Evolutionary conservation across 1,140 invertebrate genomes (phyloP).

Genomic region (Planococcus citri): DNA sequence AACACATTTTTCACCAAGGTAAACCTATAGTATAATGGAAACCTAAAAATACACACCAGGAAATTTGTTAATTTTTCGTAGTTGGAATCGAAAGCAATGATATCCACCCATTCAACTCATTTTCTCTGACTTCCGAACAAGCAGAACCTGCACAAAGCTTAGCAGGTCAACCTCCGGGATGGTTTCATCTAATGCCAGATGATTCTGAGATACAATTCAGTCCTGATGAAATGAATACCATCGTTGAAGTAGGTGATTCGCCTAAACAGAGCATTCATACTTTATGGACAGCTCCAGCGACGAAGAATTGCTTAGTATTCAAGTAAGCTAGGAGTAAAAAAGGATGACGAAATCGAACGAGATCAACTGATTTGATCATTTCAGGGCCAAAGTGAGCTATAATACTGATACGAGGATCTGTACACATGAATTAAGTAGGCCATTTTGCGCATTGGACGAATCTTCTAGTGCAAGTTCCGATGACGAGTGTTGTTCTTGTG

Average conservation of each 20-base stretch:
- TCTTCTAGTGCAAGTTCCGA: neutral
- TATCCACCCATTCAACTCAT: neutral
- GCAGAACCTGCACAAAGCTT: neutral
- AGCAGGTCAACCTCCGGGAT: neutral
- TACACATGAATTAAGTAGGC: neutral
- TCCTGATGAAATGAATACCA: neutral
- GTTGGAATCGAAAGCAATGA: constrained; percentile 11
- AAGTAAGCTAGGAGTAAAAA: neutral
- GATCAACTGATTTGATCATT: neutral
- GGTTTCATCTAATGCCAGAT: neutral
- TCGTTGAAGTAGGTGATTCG: neutral
- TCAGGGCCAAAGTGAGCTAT: neutral
- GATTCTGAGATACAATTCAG: neutral
- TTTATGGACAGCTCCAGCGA: neutral
- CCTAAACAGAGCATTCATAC: neutral
- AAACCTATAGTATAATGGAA: too few relatives aligned
- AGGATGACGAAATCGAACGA: neutral
- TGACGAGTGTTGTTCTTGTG: constrained; percentile 75
- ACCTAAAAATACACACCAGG: too few relatives aligned
- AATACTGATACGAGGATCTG: neutral
- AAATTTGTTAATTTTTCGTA: neutral
- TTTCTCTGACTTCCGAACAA: neutral
- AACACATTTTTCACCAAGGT: neutral
- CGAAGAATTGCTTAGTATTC: neutral
- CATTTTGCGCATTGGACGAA: neutral